Percentiles rank a stretch among this genome's conserved stretches.
Conservation (phyloP, 2,797 vertebrate genomes). For the Pipistrellus pygmaeus region DNA sequence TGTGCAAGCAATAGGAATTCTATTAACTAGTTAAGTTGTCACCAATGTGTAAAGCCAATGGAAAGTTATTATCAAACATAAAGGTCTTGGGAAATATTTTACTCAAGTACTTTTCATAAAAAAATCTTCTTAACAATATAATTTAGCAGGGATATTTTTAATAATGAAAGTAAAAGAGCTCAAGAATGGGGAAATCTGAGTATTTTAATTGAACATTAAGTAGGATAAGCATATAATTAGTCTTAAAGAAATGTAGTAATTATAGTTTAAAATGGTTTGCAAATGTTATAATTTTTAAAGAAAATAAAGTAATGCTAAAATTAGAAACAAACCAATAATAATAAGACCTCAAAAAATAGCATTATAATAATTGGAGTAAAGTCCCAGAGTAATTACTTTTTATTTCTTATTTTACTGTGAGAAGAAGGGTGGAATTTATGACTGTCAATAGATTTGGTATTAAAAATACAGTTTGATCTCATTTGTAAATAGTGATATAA, state of each 20-base stretch:
- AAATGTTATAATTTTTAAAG: slow-evolving; percentile 39
- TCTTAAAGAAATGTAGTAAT: slow-evolving; percentile 15
- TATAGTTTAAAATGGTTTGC: slow-evolving; percentile 20
- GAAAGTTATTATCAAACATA: slow-evolving; percentile 30
- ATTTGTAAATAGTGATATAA: slow-evolving; percentile 19
- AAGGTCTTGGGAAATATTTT: slow-evolving; percentile 40
- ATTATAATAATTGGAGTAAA: neutral
- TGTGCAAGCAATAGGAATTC: slow-evolving; percentile 8
- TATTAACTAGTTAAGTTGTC: slow-evolving; percentile 23
- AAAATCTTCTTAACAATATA: neutral
- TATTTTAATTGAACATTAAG: slow-evolving; percentile 44
- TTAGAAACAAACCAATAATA: slow-evolving; percentile 42
- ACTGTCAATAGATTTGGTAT: slow-evolving; percentile 16
- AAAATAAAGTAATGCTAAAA: slow-evolving; percentile 51
- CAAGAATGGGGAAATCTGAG: slow-evolving; percentile 51
- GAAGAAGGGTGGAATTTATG: neutral
- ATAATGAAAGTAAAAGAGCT: neutral
- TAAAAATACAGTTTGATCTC: slow-evolving; percentile 16
- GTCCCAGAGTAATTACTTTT: slow-evolving; percentile 15
- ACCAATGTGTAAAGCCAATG: slow-evolving; percentile 40
- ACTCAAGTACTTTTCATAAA: neutral
- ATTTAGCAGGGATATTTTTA: neutral
- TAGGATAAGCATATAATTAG: slow-evolving; percentile 61
- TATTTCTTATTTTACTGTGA: neutral
- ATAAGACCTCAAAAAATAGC: slow-evolving; percentile 25